phyloP scores from a whole-genome alignment of 2,888 invertebrate species.

The Metellina segmentata region DNA sequence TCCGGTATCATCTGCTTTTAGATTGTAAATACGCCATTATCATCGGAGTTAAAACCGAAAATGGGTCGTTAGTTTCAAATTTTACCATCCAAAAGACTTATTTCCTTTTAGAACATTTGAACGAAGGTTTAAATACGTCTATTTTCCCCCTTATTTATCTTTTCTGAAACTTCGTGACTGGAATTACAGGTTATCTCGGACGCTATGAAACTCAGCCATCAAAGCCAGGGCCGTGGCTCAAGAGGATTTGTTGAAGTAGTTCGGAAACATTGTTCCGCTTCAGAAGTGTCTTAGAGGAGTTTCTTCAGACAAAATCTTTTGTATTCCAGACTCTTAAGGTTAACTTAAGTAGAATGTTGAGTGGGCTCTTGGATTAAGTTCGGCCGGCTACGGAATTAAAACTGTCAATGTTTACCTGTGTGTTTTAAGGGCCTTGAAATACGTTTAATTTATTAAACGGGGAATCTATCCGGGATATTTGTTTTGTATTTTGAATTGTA shows the following conservation, averaged over 20 bases:
- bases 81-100: neutral
- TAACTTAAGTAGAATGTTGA: neutral
- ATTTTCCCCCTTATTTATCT: neutral
- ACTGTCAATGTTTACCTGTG: neutral
- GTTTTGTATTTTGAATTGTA: neutral
- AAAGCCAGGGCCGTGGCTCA: neutral
- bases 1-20: no score
- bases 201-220: neutral
- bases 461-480: neutral
- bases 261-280: slow-evolving; percentile 13
- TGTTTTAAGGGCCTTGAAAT: neutral
- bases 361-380: neutral
- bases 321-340: neutral
- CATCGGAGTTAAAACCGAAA: no score
- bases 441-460: neutral
- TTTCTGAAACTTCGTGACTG: no score
- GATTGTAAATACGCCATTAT: no score
- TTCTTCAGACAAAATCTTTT: neutral
- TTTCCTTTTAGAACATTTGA: neutral
- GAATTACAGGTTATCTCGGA: neutral
- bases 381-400: neutral
- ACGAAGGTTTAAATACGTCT: neutral
- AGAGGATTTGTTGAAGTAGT: slow-evolving; percentile 1
- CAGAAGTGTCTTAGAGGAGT: neutral
- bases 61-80: no score